Base-by-base conservation (phyloP, 2,113 vertebrate genomes). In the Otis tarda region DNA sequence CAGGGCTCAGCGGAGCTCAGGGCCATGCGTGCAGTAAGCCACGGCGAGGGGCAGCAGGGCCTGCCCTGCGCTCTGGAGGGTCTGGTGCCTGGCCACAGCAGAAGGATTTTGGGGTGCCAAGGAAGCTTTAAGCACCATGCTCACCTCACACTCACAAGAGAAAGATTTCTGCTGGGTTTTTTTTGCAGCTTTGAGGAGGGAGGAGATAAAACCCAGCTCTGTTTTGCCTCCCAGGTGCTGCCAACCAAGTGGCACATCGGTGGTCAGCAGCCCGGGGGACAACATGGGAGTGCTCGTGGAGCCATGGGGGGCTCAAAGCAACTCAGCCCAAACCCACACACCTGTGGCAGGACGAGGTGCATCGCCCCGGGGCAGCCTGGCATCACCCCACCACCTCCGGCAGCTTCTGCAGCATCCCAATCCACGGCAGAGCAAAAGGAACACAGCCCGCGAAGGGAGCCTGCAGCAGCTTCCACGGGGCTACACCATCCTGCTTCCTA, bases 271-370 rank as follows among this genome's bases (percentile, higher is more conserved):
- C 37, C 20, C 23, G 24, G 25, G 60, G 50, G 19, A 47, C 55
- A 53, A 1, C 1, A 1, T 3, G 6, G 23, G 41, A 6, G 14
- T 9, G 35, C 2, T 9, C 1, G 1, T 12, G 45, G 50, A 49
- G 24, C 24, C 0, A 1, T 2, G 9, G 8, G 57, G 21, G 9
- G 5, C 41, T 63, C 35, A 50, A 8, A 41, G 24, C 10, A 43
- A 6, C 69, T n/a, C 23, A 7, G 25, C 30, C 73, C 41, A 31
- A 37, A 21, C 31, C 16, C 19, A 7, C 4, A 1, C 27, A 16
- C 15, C 9, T 7, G 28, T 4, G 0, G 28, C 60, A 55, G 64
- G 47, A 70, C 1, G 1, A 68, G 39, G n/a, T 8, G 56, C 47
- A 55, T 13, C 2, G 14, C 33, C 31, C 63, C 28, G 3, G 35